Conservation (phyloP, 1,140 invertebrate species). For the Psilanteris sp. region DNA sequence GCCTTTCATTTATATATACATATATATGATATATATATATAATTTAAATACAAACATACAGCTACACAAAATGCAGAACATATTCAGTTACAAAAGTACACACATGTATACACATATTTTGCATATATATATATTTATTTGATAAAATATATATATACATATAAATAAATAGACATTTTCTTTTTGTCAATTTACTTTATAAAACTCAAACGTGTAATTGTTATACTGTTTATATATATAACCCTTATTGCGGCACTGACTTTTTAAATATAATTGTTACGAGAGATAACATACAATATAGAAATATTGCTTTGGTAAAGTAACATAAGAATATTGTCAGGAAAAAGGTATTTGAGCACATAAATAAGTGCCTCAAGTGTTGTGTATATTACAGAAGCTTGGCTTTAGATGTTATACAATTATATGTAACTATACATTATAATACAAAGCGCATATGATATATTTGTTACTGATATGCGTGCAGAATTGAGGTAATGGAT, state of each 20-base stretch:
- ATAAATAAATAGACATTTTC: slow-evolving; percentile 28
- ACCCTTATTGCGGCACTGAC: slow-evolving; percentile 70
- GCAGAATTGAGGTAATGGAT: slow-evolving; percentile 75
- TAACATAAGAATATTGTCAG: slow-evolving; percentile 71
- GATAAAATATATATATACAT: no score
- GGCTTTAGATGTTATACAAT: slow-evolving; percentile 79
- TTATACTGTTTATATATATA: slow-evolving; percentile 66
- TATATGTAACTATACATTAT: slow-evolving; percentile 78
- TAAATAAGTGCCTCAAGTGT: slow-evolving; percentile 80
- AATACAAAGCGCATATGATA: slow-evolving; percentile 78
- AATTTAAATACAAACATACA: no score
- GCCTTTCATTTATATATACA: no score
- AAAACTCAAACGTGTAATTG: slow-evolving; percentile 61
- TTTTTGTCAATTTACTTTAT: slow-evolving; percentile 59
- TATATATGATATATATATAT: no score
- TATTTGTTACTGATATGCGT: slow-evolving; percentile 80
- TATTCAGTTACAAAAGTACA: no score
- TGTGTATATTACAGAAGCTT: slow-evolving; percentile 80
- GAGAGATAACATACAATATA: slow-evolving; percentile 75
- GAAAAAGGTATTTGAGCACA: slow-evolving; percentile 79
- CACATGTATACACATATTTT: no score
- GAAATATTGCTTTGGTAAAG: slow-evolving; percentile 76
- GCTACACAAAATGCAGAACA: no score
- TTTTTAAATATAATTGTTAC: slow-evolving; percentile 75
- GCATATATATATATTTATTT: no score